These are phyloP conservation scores for Trichogramma evanescens DNA, from an alignment of 2,888 invertebrate species.

Conservation along the genomic window DNA sequence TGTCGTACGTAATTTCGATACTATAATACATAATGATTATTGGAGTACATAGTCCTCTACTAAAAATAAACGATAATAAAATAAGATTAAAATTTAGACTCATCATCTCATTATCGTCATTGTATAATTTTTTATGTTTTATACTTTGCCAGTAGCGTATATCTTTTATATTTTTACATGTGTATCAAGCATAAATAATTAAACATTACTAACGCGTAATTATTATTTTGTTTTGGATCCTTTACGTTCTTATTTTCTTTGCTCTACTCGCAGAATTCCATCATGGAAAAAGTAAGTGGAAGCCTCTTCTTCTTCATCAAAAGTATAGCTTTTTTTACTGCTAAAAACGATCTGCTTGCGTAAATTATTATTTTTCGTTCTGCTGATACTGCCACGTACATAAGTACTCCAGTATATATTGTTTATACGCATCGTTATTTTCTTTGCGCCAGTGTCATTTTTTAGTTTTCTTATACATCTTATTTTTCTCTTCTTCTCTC, in stretches of 20 bases:
- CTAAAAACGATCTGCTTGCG: not conserved
- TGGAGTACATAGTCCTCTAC: conserved; percentile 23
- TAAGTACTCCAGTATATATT: not conserved
- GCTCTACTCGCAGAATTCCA: conserved; percentile 69
- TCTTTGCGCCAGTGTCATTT: conserved; percentile 8
- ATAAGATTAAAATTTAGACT: too few relatives aligned
- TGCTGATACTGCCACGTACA: not conserved
- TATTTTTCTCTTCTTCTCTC: not conserved
- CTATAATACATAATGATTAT: conserved; percentile 48
- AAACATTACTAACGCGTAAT: conserved; percentile 43
- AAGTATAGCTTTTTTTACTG: conserved; percentile 20
- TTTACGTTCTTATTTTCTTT: conserved; percentile 47
- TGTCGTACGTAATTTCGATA: conserved; percentile 33
- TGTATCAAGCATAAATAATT: conserved; percentile 5
- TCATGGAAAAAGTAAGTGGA: conserved; percentile 93
- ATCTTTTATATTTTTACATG: conserved; percentile 11
- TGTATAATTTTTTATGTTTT: too few relatives aligned
- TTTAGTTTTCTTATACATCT: conserved; percentile 10
- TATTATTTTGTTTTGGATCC: conserved; percentile 48
- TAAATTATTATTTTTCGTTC: conserved; percentile 8
- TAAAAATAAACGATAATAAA: too few relatives aligned
- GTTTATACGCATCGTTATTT: not conserved
- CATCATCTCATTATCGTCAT: too few relatives aligned
- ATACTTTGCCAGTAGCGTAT: not conserved
- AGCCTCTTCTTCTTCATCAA: conserved; percentile 12